Evolutionary conservation across 2,113 vertebrate species (phyloP).

Genomic region (Bubo bubo): DNA sequence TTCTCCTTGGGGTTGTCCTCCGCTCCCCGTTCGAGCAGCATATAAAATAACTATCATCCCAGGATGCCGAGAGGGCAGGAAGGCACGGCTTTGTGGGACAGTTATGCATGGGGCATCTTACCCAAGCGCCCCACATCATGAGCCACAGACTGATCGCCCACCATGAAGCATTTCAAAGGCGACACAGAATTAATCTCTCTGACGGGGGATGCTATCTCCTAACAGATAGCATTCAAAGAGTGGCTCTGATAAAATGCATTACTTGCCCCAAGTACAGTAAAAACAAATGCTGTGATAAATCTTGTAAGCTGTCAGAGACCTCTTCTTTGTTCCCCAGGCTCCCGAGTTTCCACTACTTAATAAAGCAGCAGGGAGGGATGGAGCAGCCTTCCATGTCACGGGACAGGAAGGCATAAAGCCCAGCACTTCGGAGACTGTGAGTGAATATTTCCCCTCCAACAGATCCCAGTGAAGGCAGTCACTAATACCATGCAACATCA

Average conservation of each 20-base stretch:
- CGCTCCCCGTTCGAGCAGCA: fast-evolving
- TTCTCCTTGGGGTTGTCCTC: not conserved
- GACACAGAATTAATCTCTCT: not conserved
- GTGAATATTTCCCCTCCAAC: not conserved
- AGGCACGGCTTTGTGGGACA: not conserved
- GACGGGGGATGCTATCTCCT: not conserved
- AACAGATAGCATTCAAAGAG: not conserved
- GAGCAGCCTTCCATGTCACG: fast-evolving
- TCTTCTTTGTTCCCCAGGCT: not conserved
- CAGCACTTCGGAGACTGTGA: not conserved
- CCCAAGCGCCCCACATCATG: not conserved
- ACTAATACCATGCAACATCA: not conserved
- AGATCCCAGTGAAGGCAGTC: not conserved
- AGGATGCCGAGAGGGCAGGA: fast-evolving
- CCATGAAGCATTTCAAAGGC: not conserved
- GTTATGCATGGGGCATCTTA: not conserved
- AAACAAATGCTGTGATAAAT: constrained; percentile 20
- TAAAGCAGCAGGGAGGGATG: not conserved
- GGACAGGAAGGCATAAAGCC: not conserved
- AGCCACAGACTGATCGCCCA: not conserved
- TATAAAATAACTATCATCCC: not conserved
- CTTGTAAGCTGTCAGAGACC: not conserved
- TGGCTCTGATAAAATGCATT: not conserved
- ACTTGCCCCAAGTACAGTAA: not conserved
- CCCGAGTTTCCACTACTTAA: constrained; percentile 22